These are phyloP conservation scores for Pitangus sulphuratus DNA, from an alignment of 2,797 vertebrate species.

Conservation along the genomic window DNA sequence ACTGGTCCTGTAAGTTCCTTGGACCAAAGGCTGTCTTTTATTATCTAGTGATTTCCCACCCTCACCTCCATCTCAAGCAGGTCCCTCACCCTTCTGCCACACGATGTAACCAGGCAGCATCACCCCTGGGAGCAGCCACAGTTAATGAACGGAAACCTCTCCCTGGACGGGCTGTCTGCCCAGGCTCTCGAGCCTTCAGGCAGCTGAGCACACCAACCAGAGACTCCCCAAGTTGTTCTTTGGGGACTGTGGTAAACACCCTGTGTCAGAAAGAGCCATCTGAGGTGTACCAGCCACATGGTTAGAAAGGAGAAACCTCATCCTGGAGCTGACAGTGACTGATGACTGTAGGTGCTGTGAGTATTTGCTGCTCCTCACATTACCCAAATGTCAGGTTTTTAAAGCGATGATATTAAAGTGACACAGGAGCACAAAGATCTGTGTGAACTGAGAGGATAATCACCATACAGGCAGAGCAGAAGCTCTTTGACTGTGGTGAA, in stretches of 20 bases:
- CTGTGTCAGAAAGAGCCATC: not conserved
- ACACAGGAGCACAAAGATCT: constrained; percentile 55
- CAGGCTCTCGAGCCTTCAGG: not conserved
- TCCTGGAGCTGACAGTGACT: constrained; percentile 39
- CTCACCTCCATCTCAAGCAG: not conserved
- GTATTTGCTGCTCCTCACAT: not conserved
- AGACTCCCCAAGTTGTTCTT: not conserved
- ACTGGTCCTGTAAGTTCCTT: not conserved
- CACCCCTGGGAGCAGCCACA: not conserved
- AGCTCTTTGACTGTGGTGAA: constrained; percentile 46
- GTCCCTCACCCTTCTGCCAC: not conserved
- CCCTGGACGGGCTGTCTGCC: not conserved
- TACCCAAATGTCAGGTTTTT: constrained; percentile 60
- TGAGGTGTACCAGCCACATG: not conserved
- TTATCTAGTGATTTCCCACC: fast-evolving
- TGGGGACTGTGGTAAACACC: not conserved
- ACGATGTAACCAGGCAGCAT: fast-evolving
- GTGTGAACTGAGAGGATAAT: constrained; percentile 73
- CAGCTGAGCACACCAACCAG: not conserved
- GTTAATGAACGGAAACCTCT: not conserved
- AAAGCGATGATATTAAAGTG: constrained; percentile 57
- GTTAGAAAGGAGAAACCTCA: constrained; percentile 39
- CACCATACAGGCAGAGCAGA: not conserved
- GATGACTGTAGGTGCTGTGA: constrained; percentile 19
- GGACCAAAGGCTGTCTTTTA: not conserved